A percentile compares a stretch with the other conserved stretches of the same genome.
Conservation (phyloP, 1,140 invertebrate genomes). For the Pachypeltis micranthus region DNA sequence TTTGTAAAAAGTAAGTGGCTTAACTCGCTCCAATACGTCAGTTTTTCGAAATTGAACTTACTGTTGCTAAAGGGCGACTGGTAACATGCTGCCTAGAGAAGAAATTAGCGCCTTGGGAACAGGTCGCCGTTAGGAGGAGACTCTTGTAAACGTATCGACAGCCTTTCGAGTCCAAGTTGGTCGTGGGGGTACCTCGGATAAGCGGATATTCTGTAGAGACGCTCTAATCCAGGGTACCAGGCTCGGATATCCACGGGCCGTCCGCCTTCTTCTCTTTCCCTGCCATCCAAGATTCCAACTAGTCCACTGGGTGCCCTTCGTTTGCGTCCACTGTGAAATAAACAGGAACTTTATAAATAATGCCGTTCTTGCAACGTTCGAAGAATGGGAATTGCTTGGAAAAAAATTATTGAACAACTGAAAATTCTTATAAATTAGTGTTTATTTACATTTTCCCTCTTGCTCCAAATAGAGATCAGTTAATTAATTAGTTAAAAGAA, state of each 20-base stretch:
- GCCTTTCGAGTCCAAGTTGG: background rate
- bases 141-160: background rate
- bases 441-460: no score
- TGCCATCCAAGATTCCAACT: background rate
- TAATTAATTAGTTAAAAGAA: no score
- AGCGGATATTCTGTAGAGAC: background rate
- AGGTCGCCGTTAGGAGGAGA: background rate
- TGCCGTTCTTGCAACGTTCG: no score
- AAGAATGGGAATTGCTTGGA: no score
- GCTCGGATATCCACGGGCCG: background rate
- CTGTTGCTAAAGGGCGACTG: background rate
- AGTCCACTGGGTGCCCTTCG: slow-evolving; percentile 8
- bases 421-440: no score
- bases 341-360: no score
- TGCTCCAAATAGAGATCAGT: no score
- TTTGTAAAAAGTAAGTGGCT: no score
- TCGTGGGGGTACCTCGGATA: background rate
- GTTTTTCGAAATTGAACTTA: background rate
- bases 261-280: background rate
- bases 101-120: background rate
- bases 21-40: no score
- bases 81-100: background rate
- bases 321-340: slow-evolving; percentile 11
- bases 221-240: background rate
- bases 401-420: no score